Base-by-base conservation (phyloP, 92 coral and sea anemone species). In the Palythoa heliodiscus region DNA sequence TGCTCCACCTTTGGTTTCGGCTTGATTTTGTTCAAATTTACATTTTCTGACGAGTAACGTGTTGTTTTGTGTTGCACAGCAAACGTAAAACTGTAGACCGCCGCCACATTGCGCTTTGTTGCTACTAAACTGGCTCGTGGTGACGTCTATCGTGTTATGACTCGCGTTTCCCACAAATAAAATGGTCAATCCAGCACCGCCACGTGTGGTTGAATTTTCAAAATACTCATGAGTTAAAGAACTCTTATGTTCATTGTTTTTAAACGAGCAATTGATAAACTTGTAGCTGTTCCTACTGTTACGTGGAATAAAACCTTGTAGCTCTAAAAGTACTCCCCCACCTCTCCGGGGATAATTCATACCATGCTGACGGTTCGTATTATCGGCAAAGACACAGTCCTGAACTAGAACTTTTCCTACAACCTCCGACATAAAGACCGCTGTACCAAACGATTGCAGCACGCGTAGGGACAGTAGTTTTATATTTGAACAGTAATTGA, bases 41-140 rank as follows among this genome's bases (percentile, higher is more conserved):
- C 83, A 58, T 64, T 38, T 23, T 39, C 72, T 16, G 10, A 78
- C 14, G 19, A 39, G 7, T 10, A 78, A n/a, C 14, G 40, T 77
- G 70, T 78, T 78, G 54, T 60, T 78, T 69, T 37, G 50, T 25
- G 83, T 37, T 58, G 3, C 58, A 78, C 29, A 15, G 7, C n/a
- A 19, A 38, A 78, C 60, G 20, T 61, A 5, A 78, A 78, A 71
- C 22, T 39, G 43, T 2, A 78, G n/a, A 7, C 83, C 83, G 17
- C 83, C 83, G 39, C 83, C 83, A 20, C 19, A 57, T 13, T 78
- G 12, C 11, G 83, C 83, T n/a, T 61, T 39, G 55, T 78, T 78
- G 12, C 25, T 52, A 10, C n/a, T 64, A 57, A 78, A 78, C 52
- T 39, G 23, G 19, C 83, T 20, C 71, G 53, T 58, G 17, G 2